Base-by-base conservation (phyloP, 2,113 vertebrate genomes). In the Coptodon bakossiorum region DNA sequence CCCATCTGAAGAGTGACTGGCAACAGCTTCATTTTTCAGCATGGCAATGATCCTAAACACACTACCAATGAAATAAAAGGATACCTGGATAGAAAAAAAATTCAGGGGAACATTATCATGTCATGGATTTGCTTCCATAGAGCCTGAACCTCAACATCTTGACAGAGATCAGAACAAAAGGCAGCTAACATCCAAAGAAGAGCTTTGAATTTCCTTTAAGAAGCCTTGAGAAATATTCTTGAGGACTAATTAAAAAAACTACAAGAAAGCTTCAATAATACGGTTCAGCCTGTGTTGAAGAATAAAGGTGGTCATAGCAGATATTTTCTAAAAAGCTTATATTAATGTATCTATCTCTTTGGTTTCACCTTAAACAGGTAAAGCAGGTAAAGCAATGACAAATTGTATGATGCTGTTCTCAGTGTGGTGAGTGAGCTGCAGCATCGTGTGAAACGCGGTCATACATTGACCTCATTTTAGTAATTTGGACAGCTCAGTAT, bases 401-500 rank as follows among this genome's bases (percentile, higher is more conserved):
- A 12, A 48, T 29, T 22, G 3, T 10, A 17, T n/a, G 36, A 14
- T 24, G 73, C 54, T 43, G 61, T 40, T 83, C n/a, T 56, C 54
- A 82, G 82, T 56, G 31, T 66, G 43, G 54, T 45, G 45, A 54
- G 31, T 68, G 31, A 31, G 50, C 13, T 9, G 56, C 54, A 59
- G 61, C 43, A 45, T 27, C 22, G 24, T 85, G 43, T 83, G 36
- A 83, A 89, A 86, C 16, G 43, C 19, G 36, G 52, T 79, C 61
- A 63, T n/a, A 27, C 73, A 36, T 84, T 86, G 80, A 50, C 29
- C 54, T 89, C 52, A 80, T 84, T 90, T 86, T 71, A 76, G 84
- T 87, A 9, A 91, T 89, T 86, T 87, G 63, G 84, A 91, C 81
- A 83, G 48, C 87, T 90, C 82, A 78, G 81, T 86, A 53, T 76